Base-by-base conservation (phyloP, 2,113 vertebrate genomes). In the Leptobrachium ailaonicum region DNA sequence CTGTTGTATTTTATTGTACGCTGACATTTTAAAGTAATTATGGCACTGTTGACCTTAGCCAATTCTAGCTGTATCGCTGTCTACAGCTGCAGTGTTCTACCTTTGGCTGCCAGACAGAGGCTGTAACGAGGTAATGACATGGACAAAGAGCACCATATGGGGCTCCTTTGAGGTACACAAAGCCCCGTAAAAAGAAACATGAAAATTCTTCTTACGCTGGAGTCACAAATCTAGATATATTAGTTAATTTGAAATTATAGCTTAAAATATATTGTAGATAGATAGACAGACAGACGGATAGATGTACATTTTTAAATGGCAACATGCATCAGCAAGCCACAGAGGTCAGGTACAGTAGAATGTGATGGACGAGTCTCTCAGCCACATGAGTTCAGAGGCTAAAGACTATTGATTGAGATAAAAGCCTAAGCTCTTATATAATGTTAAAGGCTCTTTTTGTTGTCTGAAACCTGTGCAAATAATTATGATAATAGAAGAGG, bases 1-100 rank as follows among this genome's bases (percentile, higher is more conserved):
- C 98, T 99, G 98, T 98, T 99, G 97, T 98, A 98, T 99, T 99
- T 99, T 98, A 99, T 98, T 98, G 98, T 98, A 95, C 95, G 96
- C 96, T 99, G 98, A 98, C 98, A 99, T 99, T 99, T 99, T 96
- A 98, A 99, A 99, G 97, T 99, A 99, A 99, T 99, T 98, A 99
- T 96, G 93, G 97, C 96, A 98, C 96, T 98, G 96, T 98, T 99
- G 98, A 99, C 98, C 98, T 97, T 97, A 96, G 96, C 96, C 97
- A 96, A 96, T 99, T 98, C 95, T 94, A 96, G 95, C 96, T 97
- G 95, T 95, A 96, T 94, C 93, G 88, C 93, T 95, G 95, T 96
- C 96, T 96, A 95, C 94, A 95, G 94, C 94, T 95, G 95, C 94
- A 94, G 91, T 11, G 69, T 88, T 92, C 94, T 92, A 94, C 94